phyloP scores from a whole-genome alignment of 2,113 vertebrate species.

The Calidris pygmaea region DNA sequence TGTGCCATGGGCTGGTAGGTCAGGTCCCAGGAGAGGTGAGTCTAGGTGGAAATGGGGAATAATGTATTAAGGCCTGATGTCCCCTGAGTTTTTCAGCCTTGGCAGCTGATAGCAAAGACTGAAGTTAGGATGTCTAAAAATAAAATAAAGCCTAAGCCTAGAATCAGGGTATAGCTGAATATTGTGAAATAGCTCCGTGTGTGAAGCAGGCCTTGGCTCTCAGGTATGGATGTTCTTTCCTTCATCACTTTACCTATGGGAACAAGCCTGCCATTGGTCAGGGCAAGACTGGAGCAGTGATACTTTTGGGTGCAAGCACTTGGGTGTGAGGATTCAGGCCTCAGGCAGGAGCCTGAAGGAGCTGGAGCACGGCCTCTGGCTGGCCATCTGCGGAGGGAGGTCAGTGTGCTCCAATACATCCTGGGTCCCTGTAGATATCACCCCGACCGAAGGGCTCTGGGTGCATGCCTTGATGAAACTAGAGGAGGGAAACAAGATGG shows the following conservation, averaged over 20 bases:
- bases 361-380: background rate
- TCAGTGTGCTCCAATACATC: fast-evolving
- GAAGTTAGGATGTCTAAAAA: background rate
- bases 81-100: background rate
- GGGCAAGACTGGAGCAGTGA: background rate
- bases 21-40: background rate
- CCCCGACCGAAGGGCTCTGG: background rate
- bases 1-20: background rate
- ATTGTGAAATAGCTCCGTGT: background rate
- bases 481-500: background rate
- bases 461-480: background rate
- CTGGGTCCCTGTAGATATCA: background rate
- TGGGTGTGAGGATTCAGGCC: background rate
- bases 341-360: background rate
- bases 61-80: background rate
- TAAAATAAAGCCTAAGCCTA: background rate
- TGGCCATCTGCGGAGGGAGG: background rate
- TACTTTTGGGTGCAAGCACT: background rate
- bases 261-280: background rate
- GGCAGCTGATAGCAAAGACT: background rate
- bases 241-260: background rate
- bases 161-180: background rate
- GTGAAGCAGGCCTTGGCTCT: background rate
- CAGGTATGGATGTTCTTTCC: background rate
- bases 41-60: background rate